Conservation (phyloP, 2,113 vertebrate species). For the Misgurnus anguillicaudatus region DNA sequence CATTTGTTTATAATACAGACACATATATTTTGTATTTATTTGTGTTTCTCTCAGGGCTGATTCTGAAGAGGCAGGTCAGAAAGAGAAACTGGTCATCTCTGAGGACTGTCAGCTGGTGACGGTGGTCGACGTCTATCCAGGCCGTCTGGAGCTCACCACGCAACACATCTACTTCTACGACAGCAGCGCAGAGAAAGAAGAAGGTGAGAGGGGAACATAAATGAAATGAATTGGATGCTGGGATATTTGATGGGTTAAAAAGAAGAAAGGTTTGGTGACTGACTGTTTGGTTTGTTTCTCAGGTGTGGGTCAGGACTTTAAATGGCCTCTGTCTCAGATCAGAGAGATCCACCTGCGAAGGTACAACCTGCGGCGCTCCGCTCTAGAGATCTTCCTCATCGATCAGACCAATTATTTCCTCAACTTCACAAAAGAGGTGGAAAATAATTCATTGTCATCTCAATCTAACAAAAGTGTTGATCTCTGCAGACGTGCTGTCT, state of each 20-base stretch:
- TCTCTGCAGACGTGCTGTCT: too few species aligned
- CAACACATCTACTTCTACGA: conserved; percentile 96
- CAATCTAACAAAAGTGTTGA: too few species aligned
- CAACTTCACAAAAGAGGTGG: conserved; percentile 96
- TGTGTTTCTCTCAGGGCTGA: conserved; percentile 74
- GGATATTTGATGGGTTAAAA: background rate
- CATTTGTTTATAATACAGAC: background rate
- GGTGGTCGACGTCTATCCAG: conserved; percentile 87
- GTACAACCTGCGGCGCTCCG: conserved; percentile 93
- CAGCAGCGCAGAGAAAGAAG: conserved; percentile 90
- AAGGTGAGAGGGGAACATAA: conserved; percentile 74
- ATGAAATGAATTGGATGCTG: background rate
- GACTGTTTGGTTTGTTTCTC: conserved; percentile 49
- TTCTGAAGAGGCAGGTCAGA: conserved; percentile 87
- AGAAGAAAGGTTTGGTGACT: background rate
- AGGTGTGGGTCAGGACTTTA: conserved; percentile 96
- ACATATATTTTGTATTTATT: background rate
- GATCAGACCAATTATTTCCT: conserved; percentile 98
- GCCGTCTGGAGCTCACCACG: conserved; percentile 93
- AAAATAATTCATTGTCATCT: too few species aligned
- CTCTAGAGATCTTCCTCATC: conserved; percentile 95
- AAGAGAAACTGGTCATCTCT: conserved; percentile 88
- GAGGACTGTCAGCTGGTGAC: conserved; percentile 96
- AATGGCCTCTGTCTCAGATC: conserved; percentile 93
- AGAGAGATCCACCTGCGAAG: conserved; percentile 92